Percentiles rank a stretch among this genome's conserved stretches.
These are phyloP conservation scores for Anthrax anthrax DNA, from an alignment of 2,888 invertebrate genomes.

Conservation along the genomic window DNA sequence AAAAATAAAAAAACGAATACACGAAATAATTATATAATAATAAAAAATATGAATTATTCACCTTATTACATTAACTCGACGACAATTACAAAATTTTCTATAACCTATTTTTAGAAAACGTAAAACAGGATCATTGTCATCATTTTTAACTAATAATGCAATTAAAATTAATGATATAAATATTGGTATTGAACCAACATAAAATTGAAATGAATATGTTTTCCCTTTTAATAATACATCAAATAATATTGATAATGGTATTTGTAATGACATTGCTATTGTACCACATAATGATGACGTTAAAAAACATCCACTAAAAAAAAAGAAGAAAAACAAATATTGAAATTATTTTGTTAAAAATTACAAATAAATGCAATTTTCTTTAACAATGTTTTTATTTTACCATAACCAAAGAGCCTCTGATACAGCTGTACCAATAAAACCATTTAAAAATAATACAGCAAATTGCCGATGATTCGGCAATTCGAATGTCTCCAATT, in stretches of 20 bases:
- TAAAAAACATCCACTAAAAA: conserved; percentile 74
- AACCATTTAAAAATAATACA: conserved; percentile 67
- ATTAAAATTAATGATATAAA: conserved; percentile 38
- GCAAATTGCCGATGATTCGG: conserved; percentile 70
- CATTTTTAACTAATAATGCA: conserved; percentile 63
- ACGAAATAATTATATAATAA: not conserved
- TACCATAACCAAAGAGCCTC: conserved; percentile 90
- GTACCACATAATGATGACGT: conserved; percentile 86
- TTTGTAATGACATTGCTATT: conserved; percentile 67
- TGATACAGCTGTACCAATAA: conserved; percentile 80
- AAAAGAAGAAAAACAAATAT: not conserved
- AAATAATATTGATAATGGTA: conserved; percentile 79
- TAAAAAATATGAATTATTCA: conserved; percentile 12
- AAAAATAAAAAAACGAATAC: not conserved
- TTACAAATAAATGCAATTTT: too few species aligned
- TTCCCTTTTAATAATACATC: conserved; percentile 61
- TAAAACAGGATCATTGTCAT: conserved; percentile 68
- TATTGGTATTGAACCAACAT: conserved; percentile 64
- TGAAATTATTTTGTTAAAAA: not conserved
- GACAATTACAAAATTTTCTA: conserved; percentile 28
- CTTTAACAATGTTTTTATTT: conserved; percentile 18
- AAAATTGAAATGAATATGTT: conserved; percentile 53
- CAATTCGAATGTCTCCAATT: conserved; percentile 72
- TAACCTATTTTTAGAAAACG: conserved; percentile 30
- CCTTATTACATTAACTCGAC: conserved; percentile 28